A percentile compares a stretch with the other conserved stretches of the same genome.
Conservation (phyloP, 2,797 vertebrate genomes). For the Takifugu rubripes region DNA sequence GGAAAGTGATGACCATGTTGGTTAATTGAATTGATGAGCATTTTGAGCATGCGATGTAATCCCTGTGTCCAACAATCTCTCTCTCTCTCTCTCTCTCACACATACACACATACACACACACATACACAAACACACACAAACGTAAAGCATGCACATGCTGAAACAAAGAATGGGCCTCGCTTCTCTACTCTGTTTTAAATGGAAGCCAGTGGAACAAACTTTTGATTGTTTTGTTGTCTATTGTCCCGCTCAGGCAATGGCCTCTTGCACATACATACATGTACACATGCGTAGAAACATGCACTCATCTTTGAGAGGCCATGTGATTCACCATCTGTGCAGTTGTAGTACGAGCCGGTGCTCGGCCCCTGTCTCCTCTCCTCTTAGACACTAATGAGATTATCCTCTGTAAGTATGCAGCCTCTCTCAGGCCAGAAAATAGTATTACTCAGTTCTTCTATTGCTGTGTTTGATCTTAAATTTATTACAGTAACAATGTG, state of each 20-base stretch:
- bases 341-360: slow-evolving; percentile 51
- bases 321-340: slow-evolving; percentile 75
- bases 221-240: slow-evolving; percentile 68
- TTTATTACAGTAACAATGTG: slow-evolving; percentile 12
- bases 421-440: slow-evolving; percentile 59
- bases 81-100: not conserved
- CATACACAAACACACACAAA: not conserved
- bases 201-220: slow-evolving; percentile 70
- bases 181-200: slow-evolving; percentile 33
- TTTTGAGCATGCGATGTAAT: slow-evolving; percentile 6
- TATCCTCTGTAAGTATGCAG: slow-evolving; percentile 75
- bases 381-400: slow-evolving; percentile 74
- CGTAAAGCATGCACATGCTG: not conserved
- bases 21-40: slow-evolving; percentile 13
- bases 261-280: slow-evolving; percentile 41
- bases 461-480: slow-evolving; percentile 16
- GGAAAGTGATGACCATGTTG: slow-evolving; percentile 10
- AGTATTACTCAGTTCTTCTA: slow-evolving; percentile 56
- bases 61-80: not conserved
- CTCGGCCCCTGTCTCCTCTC: slow-evolving; percentile 44
- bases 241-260: slow-evolving; percentile 56
- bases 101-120: not conserved
- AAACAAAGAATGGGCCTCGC: slow-evolving; percentile 40
- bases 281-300: slow-evolving; percentile 28
- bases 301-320: slow-evolving; percentile 55